phyloP scores from a whole-genome alignment of 1,140 invertebrate genomes.

The Berghia stephanieae region DNA sequence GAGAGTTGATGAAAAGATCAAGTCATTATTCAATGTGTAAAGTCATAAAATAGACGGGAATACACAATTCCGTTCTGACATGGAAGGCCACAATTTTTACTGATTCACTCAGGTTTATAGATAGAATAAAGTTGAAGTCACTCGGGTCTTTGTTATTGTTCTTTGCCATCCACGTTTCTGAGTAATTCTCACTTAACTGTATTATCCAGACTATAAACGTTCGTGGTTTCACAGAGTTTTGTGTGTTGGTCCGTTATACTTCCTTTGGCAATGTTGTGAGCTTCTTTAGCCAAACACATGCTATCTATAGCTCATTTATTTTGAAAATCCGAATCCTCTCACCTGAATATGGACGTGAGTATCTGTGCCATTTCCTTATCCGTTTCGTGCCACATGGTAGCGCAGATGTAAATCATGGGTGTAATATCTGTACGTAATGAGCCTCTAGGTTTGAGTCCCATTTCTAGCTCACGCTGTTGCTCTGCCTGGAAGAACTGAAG shows the following conservation, averaged over 20 bases:
- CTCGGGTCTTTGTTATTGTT: too few species aligned
- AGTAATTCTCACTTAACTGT: too few species aligned
- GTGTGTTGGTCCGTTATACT: too few species aligned
- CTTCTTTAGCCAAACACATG: too few species aligned
- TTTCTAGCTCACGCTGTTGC: conserved; percentile 26
- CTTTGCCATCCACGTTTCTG: too few species aligned
- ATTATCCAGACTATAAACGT: too few species aligned
- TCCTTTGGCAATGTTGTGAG: too few species aligned
- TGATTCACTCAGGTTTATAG: not conserved
- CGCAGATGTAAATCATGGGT: conserved; percentile 63
- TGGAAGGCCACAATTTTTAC: not conserved
- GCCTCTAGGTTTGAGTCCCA: conserved; percentile 34
- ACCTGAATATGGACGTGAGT: conserved; percentile 64
- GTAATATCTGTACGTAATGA: conserved; percentile 49
- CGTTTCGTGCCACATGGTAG: conserved; percentile 66
- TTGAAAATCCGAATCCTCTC: not conserved
- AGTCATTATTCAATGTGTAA: not conserved
- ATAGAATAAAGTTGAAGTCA: too few species aligned
- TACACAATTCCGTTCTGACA: not conserved
- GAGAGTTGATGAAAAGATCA: not conserved
- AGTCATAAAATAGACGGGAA: not conserved
- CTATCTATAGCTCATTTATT: not conserved
- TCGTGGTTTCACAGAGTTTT: too few species aligned
- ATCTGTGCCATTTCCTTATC: conserved; percentile 64
- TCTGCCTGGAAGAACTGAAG: conserved; percentile 35